These are phyloP conservation scores for Monoplex corrugatus DNA, from an alignment of 2,888 invertebrate species.

Conservation along the genomic window DNA sequence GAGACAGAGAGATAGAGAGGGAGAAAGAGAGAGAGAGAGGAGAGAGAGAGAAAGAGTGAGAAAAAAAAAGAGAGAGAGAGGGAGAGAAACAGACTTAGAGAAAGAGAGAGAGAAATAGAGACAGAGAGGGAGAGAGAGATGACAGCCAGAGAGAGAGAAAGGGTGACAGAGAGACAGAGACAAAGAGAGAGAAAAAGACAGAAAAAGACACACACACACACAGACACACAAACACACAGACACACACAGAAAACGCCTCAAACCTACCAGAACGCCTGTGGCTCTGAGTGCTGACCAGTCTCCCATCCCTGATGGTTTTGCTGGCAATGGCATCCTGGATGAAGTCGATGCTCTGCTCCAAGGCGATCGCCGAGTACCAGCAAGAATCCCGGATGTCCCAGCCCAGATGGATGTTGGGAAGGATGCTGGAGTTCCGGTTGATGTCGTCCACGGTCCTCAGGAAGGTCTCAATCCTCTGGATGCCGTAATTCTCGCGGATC, in stretches of 20 bases:
- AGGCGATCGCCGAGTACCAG: slow-evolving; percentile 90
- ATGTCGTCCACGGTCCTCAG: slow-evolving; percentile 81
- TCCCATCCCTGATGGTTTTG: slow-evolving; percentile 40
- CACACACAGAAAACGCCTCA: background rate
- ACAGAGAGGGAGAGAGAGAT: no score
- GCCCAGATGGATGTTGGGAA: slow-evolving; percentile 85
- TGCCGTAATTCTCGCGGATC: slow-evolving; percentile 89
- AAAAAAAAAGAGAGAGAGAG: no score
- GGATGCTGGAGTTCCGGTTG: slow-evolving; percentile 84
- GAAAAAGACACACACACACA: background rate
- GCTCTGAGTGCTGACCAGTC: slow-evolving; percentile 22
- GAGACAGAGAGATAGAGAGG: background rate
- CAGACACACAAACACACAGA: background rate
- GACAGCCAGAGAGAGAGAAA: background rate
- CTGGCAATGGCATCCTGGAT: slow-evolving; percentile 85
- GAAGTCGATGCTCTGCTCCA: slow-evolving; percentile 90
- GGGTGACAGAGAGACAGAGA: background rate
- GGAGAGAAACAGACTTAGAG: no score
- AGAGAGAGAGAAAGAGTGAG: no score
- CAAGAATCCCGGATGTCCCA: slow-evolving; percentile 90
- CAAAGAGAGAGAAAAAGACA: background rate
- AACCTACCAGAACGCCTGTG: background rate
- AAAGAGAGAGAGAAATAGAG: no score
- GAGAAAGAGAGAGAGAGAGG: background rate
- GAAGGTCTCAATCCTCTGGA: slow-evolving; percentile 87